A percentile compares a stretch with the other conserved stretches of the same genome.
Evolutionary conservation across 1,140 invertebrate genomes (phyloP).

Genomic region (Antheraea pernyi): DNA sequence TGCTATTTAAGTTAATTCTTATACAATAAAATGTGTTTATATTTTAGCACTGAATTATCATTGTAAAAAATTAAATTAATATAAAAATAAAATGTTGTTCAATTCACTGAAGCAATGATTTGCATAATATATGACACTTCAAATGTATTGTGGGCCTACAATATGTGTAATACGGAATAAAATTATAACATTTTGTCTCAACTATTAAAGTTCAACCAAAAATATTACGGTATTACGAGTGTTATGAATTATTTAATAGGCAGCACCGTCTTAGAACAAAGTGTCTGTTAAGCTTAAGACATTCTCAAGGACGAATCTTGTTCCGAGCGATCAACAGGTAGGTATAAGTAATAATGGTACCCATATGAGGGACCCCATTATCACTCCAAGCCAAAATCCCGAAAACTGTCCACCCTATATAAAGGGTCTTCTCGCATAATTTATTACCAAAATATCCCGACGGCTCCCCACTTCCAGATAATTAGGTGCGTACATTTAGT

Average conservation of each 20-base stretch:
- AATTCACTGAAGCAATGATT: too few species aligned
- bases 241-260: neutral
- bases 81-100: too few species aligned
- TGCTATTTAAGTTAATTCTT: too few species aligned
- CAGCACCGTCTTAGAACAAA: neutral
- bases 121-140: too few species aligned
- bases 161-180: too few species aligned
- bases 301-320: neutral
- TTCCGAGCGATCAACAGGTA: conserved; percentile 30
- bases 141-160: too few species aligned
- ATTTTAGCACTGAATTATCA: too few species aligned
- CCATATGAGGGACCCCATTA: conserved; percentile 39
- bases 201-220: neutral
- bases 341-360: conserved; percentile 27
- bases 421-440: conserved; percentile 33
- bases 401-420: conserved; percentile 27
- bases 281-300: neutral
- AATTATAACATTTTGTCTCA: too few species aligned
- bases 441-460: conserved; percentile 36
- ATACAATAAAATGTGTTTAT: too few species aligned
- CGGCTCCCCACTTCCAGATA: conserved; percentile 25
- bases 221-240: neutral
- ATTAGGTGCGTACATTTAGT: conserved; percentile 27
- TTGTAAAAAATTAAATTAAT: too few species aligned
- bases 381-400: conserved; percentile 34